A percentile compares a stretch with the other conserved stretches of the same genome.
phyloP scores from a whole-genome alignment of 2,888 invertebrate genomes.

The Drosophila meridionalis region DNA sequence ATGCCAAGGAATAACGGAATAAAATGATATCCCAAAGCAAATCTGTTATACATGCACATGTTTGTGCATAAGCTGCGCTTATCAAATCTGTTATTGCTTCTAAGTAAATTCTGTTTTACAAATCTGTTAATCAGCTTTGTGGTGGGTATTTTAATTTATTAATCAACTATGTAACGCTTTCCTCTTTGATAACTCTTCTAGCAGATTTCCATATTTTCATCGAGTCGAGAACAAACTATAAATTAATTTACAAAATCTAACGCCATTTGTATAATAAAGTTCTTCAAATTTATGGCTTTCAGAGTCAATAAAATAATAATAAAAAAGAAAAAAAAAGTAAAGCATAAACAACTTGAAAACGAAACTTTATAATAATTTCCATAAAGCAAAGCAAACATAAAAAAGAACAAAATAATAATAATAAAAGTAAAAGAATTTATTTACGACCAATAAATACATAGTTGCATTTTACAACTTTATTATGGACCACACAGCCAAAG shows the following conservation, averaged over 20 bases:
- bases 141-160: neutral
- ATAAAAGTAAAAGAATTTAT: slow-evolving; percentile 29
- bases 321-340: slow-evolving; percentile 11
- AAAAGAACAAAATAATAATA: slow-evolving; percentile 22
- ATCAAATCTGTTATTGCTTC: no score
- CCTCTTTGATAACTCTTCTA: neutral
- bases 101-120: neutral
- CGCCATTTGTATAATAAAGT: neutral
- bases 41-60: neutral
- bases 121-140: neutral
- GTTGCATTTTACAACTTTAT: slow-evolving; percentile 71
- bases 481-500: slow-evolving; percentile 40
- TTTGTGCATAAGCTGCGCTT: neutral
- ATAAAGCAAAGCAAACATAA: slow-evolving; percentile 25
- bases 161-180: neutral
- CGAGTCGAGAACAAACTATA: neutral
- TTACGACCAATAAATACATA: slow-evolving; percentile 65
- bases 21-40: neutral
- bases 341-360: slow-evolving; percentile 17
- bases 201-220: neutral
- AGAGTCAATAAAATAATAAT: slow-evolving; percentile 7
- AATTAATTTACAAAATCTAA: slow-evolving; percentile 4
- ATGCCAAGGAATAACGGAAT: neutral
- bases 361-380: slow-evolving; percentile 38
- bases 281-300: neutral